phyloP scores from a whole-genome alignment of 2,113 vertebrate species.

The Poecile atricapillus region DNA sequence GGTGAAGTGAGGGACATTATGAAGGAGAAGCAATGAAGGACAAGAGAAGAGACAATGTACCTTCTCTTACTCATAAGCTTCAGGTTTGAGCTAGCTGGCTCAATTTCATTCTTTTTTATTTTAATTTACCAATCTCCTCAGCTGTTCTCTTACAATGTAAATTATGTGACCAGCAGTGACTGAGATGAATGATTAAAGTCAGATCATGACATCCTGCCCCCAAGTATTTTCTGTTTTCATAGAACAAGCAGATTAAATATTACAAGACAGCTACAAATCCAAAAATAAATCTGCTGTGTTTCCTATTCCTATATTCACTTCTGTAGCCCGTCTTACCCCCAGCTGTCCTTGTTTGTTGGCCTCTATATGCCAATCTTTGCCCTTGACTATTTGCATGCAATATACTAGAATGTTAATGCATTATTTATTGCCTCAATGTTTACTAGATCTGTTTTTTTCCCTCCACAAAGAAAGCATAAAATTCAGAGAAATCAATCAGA shows the following conservation, averaged over 20 bases:
- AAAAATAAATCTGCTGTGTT: slow-evolving; percentile 30
- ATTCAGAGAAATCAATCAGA: neutral
- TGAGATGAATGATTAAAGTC: neutral
- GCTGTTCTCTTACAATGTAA: neutral
- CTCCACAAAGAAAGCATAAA: neutral
- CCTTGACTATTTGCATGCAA: neutral
- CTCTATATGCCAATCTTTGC: neutral
- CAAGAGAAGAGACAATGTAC: neutral
- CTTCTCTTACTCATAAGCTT: neutral
- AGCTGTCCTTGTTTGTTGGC: neutral
- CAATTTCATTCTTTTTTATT: neutral
- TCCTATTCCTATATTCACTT: neutral
- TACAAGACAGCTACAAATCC: neutral
- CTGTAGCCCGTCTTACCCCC: neutral
- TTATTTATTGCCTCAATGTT: neutral
- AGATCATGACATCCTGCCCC: neutral
- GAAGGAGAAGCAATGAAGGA: neutral
- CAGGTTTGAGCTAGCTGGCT: neutral
- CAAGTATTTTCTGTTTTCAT: neutral
- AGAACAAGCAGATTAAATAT: slow-evolving; percentile 4
- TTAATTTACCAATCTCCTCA: neutral
- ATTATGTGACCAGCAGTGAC: neutral
- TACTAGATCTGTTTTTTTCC: neutral
- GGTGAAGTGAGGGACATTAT: accelerated
- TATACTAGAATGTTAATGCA: neutral